phyloP scores from a whole-genome alignment of 1,140 invertebrate genomes.

The Cataglyphis hispanica region DNA sequence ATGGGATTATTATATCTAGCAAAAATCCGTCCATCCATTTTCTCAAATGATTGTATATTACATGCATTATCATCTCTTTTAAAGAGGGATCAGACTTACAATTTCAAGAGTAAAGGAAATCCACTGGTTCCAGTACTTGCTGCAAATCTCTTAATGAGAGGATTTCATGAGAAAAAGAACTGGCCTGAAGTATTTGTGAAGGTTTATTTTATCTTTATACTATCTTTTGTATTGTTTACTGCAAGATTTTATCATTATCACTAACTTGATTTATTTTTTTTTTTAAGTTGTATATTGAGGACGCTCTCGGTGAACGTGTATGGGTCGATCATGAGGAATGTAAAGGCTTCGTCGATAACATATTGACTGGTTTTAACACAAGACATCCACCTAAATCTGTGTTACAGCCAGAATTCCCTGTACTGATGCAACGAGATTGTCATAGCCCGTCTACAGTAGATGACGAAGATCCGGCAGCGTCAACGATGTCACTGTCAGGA shows the following conservation, averaged over 20 bases:
- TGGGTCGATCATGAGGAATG: constrained; percentile 98
- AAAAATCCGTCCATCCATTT: constrained; percentile 93
- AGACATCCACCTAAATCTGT: constrained; percentile 90
- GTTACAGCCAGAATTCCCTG: constrained; percentile 88
- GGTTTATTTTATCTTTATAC: constrained; percentile 83
- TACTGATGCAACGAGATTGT: constrained; percentile 85
- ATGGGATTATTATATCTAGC: constrained; percentile 93
- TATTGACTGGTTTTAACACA: constrained; percentile 95
- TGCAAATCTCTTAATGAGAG: constrained; percentile 94
- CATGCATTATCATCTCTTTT: constrained; percentile 94
- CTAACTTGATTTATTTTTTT: constrained; percentile 50
- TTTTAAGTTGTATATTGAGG: constrained; percentile 95
- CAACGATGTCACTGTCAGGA: constrained; percentile 76
- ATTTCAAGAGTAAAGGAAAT: constrained; percentile 93
- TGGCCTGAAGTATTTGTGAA: constrained; percentile 94
- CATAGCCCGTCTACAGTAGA: constrained; percentile 87
- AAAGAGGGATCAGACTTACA: constrained; percentile 91
- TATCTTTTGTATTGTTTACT: constrained; percentile 24
- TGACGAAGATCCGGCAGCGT: constrained; percentile 87
- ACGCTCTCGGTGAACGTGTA: constrained; percentile 95
- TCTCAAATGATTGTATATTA: constrained; percentile 92
- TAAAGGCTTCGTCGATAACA: constrained; percentile 96
- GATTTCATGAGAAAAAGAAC: constrained; percentile 91
- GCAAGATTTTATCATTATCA: constrained; percentile 8
- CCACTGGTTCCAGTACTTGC: constrained; percentile 93